Conservation (phyloP, 1,140 invertebrate genomes). For the Diachasma alloeum region DNA sequence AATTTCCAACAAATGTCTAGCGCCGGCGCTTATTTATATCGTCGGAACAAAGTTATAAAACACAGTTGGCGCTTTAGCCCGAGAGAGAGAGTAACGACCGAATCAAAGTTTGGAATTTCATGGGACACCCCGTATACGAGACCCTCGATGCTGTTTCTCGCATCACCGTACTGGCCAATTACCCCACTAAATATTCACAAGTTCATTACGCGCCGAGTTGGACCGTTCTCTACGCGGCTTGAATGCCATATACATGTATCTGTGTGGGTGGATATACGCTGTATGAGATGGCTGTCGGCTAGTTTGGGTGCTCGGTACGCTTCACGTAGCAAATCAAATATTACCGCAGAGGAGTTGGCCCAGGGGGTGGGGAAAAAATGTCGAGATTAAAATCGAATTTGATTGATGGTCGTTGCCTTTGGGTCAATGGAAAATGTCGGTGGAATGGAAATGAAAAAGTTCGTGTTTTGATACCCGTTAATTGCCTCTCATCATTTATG, state of each 20-base stretch:
- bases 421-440: background rate
- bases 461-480: background rate
- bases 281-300: slow-evolving; percentile 1
- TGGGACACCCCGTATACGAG: background rate
- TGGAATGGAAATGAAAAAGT: background rate
- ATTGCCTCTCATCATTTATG: background rate
- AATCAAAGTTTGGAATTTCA: slow-evolving; percentile 12
- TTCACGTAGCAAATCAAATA: background rate
- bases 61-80: slow-evolving; percentile 17
- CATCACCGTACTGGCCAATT: slow-evolving; percentile 56
- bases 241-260: background rate
- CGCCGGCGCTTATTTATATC: background rate
- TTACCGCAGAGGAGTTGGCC: background rate
- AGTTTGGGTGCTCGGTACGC: background rate
- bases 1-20: background rate
- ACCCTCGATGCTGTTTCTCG: slow-evolving; percentile 15
- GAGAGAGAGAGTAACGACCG: background rate
- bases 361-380: background rate
- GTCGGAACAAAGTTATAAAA: background rate
- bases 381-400: slow-evolving; percentile 1
- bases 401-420: background rate
- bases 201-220: slow-evolving; percentile 62
- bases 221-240: slow-evolving; percentile 31
- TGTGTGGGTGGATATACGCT: background rate
- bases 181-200: slow-evolving; percentile 65